Evolutionary conservation across 35 echinoderm and acorn worm species (phyloP).

Genomic region (Eucidaris tribuloides): DNA sequence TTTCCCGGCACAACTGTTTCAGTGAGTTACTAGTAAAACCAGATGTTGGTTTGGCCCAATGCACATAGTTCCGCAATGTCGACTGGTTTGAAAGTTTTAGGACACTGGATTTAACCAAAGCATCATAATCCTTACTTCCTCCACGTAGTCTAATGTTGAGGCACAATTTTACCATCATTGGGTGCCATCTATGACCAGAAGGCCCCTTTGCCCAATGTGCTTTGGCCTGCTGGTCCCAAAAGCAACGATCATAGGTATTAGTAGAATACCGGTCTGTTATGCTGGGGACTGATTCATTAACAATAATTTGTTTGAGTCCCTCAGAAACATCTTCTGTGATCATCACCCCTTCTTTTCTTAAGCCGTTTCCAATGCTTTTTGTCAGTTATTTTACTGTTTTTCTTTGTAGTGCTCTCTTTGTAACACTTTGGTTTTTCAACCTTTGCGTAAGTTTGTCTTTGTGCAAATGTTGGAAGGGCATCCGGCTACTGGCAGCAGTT

Average conservation of each 20-base stretch:
- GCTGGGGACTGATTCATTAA: background rate
- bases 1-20: background rate
- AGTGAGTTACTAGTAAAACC: background rate
- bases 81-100: too few species aligned
- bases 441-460: background rate
- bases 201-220: background rate
- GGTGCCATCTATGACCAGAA: slow-evolving; percentile 1
- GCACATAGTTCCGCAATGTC: too few species aligned
- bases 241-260: background rate
- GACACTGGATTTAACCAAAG: too few species aligned
- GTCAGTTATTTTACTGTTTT: background rate
- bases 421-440: too few species aligned
- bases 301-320: too few species aligned
- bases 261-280: background rate
- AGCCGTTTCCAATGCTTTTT: background rate
- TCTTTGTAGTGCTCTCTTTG: too few species aligned
- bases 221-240: background rate
- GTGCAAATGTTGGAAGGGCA: background rate
- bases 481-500: too few species aligned
- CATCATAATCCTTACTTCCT: background rate
- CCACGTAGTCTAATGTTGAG: background rate
- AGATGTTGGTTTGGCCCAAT: too few species aligned
- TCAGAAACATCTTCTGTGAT: too few species aligned
- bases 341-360: background rate
- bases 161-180: background rate